phyloP scores from a whole-genome alignment of 92 coral and sea anemone species.

The Porites evermanni region DNA sequence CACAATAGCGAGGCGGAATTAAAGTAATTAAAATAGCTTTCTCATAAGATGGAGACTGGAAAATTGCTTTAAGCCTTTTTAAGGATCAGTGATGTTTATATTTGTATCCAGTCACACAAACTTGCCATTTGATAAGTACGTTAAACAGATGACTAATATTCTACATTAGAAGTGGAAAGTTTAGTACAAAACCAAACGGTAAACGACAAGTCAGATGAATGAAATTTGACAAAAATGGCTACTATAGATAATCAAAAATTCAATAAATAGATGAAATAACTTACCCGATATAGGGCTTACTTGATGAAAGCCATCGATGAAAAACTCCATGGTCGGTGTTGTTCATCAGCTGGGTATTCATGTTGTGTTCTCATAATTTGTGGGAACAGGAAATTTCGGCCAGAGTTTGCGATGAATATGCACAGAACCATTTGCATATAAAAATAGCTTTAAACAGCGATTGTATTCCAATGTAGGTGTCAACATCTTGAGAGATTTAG shows the following conservation, averaged over 20 bases:
- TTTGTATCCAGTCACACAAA: background rate
- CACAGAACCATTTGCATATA: background rate
- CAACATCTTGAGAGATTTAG: slow-evolving; percentile 9
- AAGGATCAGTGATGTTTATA: background rate
- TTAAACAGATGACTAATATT: too few relatives aligned
- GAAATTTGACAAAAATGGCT: background rate
- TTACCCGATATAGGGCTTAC: slow-evolving; percentile 36
- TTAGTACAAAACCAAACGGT: background rate
- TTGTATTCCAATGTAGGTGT: slow-evolving; percentile 26
- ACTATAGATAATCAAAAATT: background rate
- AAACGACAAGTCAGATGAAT: background rate
- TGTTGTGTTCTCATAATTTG: background rate
- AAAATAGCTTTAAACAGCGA: slow-evolving; percentile 10
- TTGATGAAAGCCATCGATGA: slow-evolving; percentile 23
- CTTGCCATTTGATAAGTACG: background rate
- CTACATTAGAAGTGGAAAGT: too few relatives aligned
- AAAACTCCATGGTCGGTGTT: slow-evolving; percentile 10
- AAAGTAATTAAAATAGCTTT: background rate
- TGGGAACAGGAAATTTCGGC: background rate
- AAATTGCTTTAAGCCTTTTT: too few relatives aligned
- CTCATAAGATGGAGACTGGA: background rate
- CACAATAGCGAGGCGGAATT: background rate
- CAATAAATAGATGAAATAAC: background rate
- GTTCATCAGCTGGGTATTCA: slow-evolving; percentile 19
- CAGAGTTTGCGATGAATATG: slow-evolving; percentile 3